These are phyloP conservation scores for Galbula dea DNA, from an alignment of 2,113 vertebrate species.

Conservation along the genomic window DNA sequence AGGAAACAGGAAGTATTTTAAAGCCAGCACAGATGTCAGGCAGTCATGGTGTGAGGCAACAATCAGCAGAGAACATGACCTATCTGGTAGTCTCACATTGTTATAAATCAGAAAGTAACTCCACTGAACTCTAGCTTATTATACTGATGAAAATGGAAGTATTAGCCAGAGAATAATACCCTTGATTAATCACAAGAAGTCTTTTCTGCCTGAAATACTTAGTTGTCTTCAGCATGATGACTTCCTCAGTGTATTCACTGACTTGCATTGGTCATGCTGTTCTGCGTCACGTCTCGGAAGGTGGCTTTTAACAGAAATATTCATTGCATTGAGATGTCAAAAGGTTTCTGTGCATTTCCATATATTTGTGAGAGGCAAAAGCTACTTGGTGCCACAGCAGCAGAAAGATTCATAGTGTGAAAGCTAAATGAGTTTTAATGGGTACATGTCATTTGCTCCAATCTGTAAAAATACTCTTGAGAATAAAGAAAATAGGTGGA, in stretches of 20 bases:
- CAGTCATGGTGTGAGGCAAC: background rate
- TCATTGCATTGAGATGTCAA: background rate
- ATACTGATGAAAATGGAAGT: background rate
- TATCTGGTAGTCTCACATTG: background rate
- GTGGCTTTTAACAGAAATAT: background rate
- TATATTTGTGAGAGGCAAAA: background rate
- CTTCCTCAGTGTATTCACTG: background rate
- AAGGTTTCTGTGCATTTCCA: background rate
- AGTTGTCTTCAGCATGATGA: background rate
- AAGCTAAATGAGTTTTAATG: slow-evolving; percentile 30
- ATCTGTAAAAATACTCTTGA: background rate
- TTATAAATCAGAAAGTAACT: background rate
- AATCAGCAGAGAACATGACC: slow-evolving; percentile 8
- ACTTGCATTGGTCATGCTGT: background rate
- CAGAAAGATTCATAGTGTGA: background rate
- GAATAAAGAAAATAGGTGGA: background rate
- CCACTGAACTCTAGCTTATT: background rate
- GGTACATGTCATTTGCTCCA: background rate
- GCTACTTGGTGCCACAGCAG: background rate
- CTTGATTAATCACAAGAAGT: background rate
- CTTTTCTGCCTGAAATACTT: background rate
- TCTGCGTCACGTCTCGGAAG: background rate
- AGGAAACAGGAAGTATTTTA: slow-evolving; percentile 7
- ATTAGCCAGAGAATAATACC: background rate
- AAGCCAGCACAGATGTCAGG: slow-evolving; percentile 18